Base-by-base conservation (phyloP, 2,888 invertebrate genomes). In the Chloromyia formosa region DNA sequence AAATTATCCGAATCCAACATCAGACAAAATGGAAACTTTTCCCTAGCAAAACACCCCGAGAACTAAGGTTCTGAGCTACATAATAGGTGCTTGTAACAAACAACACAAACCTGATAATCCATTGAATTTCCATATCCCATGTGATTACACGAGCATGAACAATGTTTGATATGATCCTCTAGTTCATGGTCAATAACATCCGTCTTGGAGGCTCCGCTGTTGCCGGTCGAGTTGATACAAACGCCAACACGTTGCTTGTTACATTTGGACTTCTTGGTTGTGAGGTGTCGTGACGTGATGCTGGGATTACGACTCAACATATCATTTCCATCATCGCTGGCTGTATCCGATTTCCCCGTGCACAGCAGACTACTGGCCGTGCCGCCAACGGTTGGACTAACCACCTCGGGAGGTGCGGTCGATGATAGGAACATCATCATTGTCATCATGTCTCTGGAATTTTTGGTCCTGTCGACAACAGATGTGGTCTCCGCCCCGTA, bases 71-170 rank as follows among this genome's bases (percentile, higher is more conserved):
- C 61, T 40, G n/a, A 10, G 16, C n/a, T 62, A 35, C 14, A 60
- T 27, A 23, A 35, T 14, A 58, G 58, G 22, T 18, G 12, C 22
- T 18, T 22, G 18, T 18, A 58, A 22, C n/a, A 22, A 22, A 3
- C 7, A 4, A 10, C 58, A 79, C 82, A 80, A 76, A 93, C 93
- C 91, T 94, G 94, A 87, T 94, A 94, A 88, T 94, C 94, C 91
- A 94, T 92, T 86, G 92, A 94, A 88, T 95, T 95, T 82, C 95
- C 95, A 88, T 94, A 94, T 84, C 95, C 95, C 93, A 95, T 93
- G 89, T 95, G 95, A 88, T 94, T 94, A 89, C 95, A 95, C 82
- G 94, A 92, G 88, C 95, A 95, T 81, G 93, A 92, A 88, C 95
- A 95, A 85, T 91, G 92, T 86, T 93, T 93, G 85, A 95, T 94